Percentiles rank a stretch among this genome's conserved stretches.
Conservation (phyloP, 2,113 vertebrate species). For the Haliaeetus leucogaster region DNA sequence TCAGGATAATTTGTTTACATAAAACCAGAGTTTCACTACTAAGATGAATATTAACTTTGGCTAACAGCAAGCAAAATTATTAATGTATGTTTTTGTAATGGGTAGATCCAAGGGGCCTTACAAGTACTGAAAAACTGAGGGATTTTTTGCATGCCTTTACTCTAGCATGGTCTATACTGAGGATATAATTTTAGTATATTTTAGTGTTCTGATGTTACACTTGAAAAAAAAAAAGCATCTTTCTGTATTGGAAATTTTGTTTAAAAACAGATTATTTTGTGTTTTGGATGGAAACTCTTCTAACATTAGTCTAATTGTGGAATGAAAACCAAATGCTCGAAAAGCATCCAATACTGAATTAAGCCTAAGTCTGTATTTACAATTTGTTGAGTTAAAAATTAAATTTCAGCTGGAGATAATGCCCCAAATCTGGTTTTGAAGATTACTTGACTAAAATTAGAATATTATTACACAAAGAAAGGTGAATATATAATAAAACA, state of each 20-base stretch:
- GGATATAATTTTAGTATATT: not conserved
- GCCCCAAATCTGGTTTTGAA: not conserved
- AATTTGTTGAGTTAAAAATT: not conserved
- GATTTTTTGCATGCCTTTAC: not conserved
- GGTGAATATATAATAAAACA: not conserved
- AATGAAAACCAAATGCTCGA: not conserved
- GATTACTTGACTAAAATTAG: not conserved
- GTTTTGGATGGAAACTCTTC: not conserved
- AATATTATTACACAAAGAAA: not conserved
- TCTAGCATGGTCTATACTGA: not conserved
- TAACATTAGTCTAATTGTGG: not conserved
- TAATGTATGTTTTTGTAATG: conserved; percentile 8
- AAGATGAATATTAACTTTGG: conserved; percentile 31
- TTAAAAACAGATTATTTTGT: not conserved
- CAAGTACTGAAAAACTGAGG: not conserved
- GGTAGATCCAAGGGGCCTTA: conserved; percentile 8
- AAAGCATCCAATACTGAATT: not conserved
- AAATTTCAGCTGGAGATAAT: not conserved
- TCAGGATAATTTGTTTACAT: conserved; percentile 43
- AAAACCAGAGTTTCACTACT: conserved; percentile 23
- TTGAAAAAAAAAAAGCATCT: not conserved
- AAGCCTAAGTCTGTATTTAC: not conserved
- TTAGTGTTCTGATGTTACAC: not conserved
- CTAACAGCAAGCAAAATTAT: conserved; percentile 17
- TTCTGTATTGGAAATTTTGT: not conserved